Conservation (phyloP, 2,113 vertebrate genomes). For the Garra rufa region DNA sequence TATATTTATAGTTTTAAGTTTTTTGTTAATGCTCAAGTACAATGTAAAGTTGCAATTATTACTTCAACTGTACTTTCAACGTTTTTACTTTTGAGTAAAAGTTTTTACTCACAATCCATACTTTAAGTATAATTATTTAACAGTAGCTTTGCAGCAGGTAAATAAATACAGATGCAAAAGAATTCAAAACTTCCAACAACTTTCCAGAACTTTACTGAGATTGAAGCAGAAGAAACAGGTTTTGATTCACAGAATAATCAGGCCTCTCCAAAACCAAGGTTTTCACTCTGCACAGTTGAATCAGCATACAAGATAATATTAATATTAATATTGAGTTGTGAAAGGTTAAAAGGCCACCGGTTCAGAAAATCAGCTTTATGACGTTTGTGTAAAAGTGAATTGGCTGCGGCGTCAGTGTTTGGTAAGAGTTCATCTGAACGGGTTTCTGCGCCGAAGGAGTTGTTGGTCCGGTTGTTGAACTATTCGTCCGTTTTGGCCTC, state of each 20-base stretch:
- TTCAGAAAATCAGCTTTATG: not conserved
- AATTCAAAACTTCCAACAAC: not conserved
- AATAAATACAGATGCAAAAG: not conserved
- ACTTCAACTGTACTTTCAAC: no score
- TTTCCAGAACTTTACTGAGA: slow-evolving; percentile 3
- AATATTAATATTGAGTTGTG: not conserved
- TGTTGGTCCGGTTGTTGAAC: not conserved
- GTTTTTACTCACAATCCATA: not conserved
- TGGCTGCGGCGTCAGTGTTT: not conserved
- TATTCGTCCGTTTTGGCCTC: slow-evolving; percentile 97
- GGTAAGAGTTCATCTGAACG: not conserved
- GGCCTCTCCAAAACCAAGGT: not conserved
- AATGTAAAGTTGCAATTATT: not conserved
- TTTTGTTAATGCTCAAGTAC: not conserved
- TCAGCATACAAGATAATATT: no score
- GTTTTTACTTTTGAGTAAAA: not conserved
- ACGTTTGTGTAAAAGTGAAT: not conserved
- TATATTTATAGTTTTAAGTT: no score
- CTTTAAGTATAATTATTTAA: not conserved
- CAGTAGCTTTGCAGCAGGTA: not conserved
- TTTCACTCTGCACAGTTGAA: not conserved
- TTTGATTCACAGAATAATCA: not conserved
- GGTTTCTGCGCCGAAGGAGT: not conserved
- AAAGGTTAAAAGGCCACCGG: not conserved
- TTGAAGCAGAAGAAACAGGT: not conserved